Percentiles rank a stretch among this genome's conserved stretches.
phyloP scores from a whole-genome alignment of 2,888 invertebrate genomes.

The Odontocerum albicorne region DNA sequence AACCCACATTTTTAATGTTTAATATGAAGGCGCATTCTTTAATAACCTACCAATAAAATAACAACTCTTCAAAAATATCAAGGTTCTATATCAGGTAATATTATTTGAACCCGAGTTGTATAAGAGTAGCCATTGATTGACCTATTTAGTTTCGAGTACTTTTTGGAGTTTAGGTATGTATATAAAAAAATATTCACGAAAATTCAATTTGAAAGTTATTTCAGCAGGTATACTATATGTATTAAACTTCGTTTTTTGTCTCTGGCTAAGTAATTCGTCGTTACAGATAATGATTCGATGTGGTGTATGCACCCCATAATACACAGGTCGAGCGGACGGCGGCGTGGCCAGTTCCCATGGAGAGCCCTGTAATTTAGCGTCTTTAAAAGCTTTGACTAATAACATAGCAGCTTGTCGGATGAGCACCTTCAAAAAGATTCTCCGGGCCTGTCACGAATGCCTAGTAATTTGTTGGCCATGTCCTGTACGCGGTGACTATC shows the following conservation, averaged over 20 bases:
- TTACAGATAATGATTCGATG: conserved; percentile 29
- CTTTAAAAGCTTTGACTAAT: conserved; percentile 34
- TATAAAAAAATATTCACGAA: too few species aligned
- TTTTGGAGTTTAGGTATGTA: too few species aligned
- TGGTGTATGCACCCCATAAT: conserved; percentile 17
- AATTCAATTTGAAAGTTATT: too few species aligned
- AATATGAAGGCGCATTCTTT: too few species aligned
- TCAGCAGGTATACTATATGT: too few species aligned
- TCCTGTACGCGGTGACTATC: neutral
- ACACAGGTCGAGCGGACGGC: conserved; percentile 12
- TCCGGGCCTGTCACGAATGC: conserved; percentile 2
- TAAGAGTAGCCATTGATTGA: too few species aligned
- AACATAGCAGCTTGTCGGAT: conserved; percentile 21
- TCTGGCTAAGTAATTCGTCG: conserved; percentile 23
- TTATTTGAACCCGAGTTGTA: too few species aligned
- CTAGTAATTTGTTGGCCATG: neutral
- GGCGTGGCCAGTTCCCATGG: conserved; percentile 15
- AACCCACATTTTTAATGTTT: too few species aligned
- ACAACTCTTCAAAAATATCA: too few species aligned
- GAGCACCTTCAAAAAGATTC: conserved; percentile 8
- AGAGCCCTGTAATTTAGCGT: conserved; percentile 30
- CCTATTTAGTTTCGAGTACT: too few species aligned
- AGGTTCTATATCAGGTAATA: too few species aligned
- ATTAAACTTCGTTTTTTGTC: conserved; percentile 10
- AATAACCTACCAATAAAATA: too few species aligned